Evolutionary conservation across 2,888 invertebrate genomes (phyloP).

Genomic region (Callinectes sapidus): DNA sequence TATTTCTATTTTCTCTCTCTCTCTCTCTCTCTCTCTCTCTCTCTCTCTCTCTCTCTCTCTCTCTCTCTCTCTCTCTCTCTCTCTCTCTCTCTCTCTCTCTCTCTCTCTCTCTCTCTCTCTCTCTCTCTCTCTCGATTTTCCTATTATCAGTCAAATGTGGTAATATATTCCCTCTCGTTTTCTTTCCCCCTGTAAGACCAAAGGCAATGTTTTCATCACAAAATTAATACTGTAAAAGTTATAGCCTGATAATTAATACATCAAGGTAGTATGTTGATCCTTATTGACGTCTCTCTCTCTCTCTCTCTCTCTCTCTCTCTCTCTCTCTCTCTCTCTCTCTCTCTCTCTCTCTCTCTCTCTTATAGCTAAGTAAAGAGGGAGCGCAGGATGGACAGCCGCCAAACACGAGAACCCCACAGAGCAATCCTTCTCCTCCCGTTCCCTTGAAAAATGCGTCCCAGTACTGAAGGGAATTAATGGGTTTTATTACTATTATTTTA

Average conservation of each 20-base stretch:
- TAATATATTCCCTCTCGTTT: not conserved
- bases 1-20: not conserved
- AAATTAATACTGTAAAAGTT: not conserved
- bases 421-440: not conserved
- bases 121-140: no score
- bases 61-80: no score
- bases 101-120: no score
- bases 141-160: not conserved
- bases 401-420: not conserved
- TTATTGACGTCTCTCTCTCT: not conserved
- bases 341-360: conserved; percentile 15
- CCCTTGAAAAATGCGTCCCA: no score
- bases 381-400: not conserved
- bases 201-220: not conserved
- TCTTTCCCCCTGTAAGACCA: not conserved
- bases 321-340: conserved; percentile 23
- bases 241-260: not conserved
- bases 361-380: not conserved
- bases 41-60: no score
- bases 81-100: no score
- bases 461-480: no score
- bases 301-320: conserved; percentile 18
- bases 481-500: no score
- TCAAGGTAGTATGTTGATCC: not conserved
- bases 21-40: no score